Evolutionary conservation across 2,113 vertebrate genomes (phyloP), one percentile per base, ranked within the genome.

Genomic region (Nanorana parkeri): DNA sequence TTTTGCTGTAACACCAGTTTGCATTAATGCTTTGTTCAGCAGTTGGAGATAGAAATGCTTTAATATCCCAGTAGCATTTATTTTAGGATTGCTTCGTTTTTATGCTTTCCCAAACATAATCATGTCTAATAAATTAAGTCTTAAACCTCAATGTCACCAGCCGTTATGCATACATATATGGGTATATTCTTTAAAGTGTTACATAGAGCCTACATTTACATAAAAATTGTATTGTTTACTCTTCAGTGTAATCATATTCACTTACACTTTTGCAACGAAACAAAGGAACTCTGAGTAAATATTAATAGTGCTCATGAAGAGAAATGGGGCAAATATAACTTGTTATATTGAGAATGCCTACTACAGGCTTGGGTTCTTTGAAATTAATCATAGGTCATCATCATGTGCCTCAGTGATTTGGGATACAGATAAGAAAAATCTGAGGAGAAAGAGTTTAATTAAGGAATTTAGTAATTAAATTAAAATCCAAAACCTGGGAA

Each of bases 21-120:
- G 29, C 71, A 76, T 83, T 83, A 76, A n/a, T 76, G 80, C 80
- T 76, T 83, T 67, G 80, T 75, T 83, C 80, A 82, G 80, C 80
- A 83, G 17, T 56, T 76, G 29, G 15, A n/a, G 78, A 28, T 67
- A 68, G 52, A 75, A 68, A 67, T 28, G 21, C 80, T 76, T 36
- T 83, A 68, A 76, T 68, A 67, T 68, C 51, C 41, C 26, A 47
- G 68, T 76, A 83, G 61, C 71, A 76, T 60, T 76, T 76, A 74
- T 83, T 69, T 67, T 52, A 60, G 72, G 51, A 76, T 83, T 41
- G 66, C 63, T 83, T 83, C 51, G 60, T 75, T 83, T 82, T 82
- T 83, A 76, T 83, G 80, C 80, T 66, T 83, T 76, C 64, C 63
- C 72, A 68, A 76, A 72, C 71, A 83, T 83, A 83, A 83, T 83